Evolutionary conservation across 2,888 invertebrate species (phyloP).

Genomic region (Muscina levida): DNA sequence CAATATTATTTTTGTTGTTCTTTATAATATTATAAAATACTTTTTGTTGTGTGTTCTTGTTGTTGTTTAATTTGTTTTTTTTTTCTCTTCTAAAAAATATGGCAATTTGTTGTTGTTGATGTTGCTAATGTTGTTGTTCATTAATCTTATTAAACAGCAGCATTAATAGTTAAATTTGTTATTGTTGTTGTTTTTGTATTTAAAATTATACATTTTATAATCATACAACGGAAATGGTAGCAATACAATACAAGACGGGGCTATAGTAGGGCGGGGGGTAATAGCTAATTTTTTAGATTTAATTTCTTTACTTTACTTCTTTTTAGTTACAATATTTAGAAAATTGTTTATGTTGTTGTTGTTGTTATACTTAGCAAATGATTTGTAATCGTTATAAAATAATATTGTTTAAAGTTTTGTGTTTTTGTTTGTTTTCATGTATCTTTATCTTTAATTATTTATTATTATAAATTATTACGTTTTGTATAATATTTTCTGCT

Average conservation of each 20-base stretch:
- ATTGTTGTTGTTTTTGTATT: slow-evolving; percentile 39
- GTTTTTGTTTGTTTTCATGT: background rate
- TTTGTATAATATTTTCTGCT: slow-evolving; percentile 26
- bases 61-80: slow-evolving; percentile 13
- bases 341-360: slow-evolving; percentile 21
- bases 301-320: too few relatives aligned
- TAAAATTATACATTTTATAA: slow-evolving; percentile 40
- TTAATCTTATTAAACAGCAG: slow-evolving; percentile 62
- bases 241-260: slow-evolving; percentile 61
- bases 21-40: slow-evolving; percentile 60
- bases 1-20: slow-evolving; percentile 27
- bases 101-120: slow-evolving; percentile 56
- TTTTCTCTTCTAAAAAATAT: slow-evolving; percentile 59
- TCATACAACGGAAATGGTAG: slow-evolving; percentile 53
- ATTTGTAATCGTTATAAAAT: slow-evolving; percentile 41
- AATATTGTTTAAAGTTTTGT: slow-evolving; percentile 42
- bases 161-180: slow-evolving; percentile 48
- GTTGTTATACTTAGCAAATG: slow-evolving; percentile 29
- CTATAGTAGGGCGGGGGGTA: too few relatives aligned
- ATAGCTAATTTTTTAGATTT: slow-evolving; percentile 46
- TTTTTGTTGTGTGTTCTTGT: slow-evolving; percentile 25
- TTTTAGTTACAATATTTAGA: slow-evolving; percentile 56
- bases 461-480: slow-evolving; percentile 37
- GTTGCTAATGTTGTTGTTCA: slow-evolving; percentile 46
- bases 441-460: background rate